Percentiles rank a stretch among this genome's conserved stretches.
Evolutionary conservation across 2,797 vertebrate species (phyloP).

Genomic region (Simalia tracyae): DNA sequence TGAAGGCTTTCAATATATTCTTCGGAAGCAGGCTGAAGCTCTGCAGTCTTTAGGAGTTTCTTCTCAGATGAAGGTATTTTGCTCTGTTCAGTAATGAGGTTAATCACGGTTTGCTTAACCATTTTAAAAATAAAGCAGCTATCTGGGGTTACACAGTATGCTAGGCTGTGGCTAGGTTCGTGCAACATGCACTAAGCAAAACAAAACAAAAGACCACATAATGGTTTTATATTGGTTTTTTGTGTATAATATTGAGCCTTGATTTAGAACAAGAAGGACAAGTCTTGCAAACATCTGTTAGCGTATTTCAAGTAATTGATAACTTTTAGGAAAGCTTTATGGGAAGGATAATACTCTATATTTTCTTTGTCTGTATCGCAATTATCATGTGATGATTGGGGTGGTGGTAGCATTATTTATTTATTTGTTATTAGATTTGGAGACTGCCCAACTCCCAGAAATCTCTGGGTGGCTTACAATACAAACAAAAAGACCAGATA

Average conservation of each 20-base stretch:
- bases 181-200: background rate
- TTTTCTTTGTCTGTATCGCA: background rate
- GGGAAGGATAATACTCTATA: background rate
- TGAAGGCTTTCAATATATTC: conserved; percentile 91
- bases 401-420: background rate
- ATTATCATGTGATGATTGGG: background rate
- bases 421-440: background rate
- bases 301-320: background rate
- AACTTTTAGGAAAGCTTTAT: background rate
- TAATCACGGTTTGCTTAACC: background rate
- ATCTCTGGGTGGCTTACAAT: background rate
- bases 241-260: background rate
- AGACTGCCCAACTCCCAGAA: background rate
- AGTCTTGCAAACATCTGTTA: background rate
- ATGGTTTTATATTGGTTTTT: background rate
- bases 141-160: background rate
- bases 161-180: background rate
- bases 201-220: background rate
- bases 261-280: background rate
- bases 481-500: background rate
- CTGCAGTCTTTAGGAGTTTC: conserved; percentile 81
- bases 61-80: conserved; percentile 80
- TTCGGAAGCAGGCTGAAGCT: conserved; percentile 86
- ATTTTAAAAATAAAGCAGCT: background rate
- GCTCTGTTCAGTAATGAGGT: background rate